A percentile compares a stretch with the other conserved stretches of the same genome.
phyloP scores from a whole-genome alignment of 2,113 vertebrate species.

The Albula glossodonta region DNA sequence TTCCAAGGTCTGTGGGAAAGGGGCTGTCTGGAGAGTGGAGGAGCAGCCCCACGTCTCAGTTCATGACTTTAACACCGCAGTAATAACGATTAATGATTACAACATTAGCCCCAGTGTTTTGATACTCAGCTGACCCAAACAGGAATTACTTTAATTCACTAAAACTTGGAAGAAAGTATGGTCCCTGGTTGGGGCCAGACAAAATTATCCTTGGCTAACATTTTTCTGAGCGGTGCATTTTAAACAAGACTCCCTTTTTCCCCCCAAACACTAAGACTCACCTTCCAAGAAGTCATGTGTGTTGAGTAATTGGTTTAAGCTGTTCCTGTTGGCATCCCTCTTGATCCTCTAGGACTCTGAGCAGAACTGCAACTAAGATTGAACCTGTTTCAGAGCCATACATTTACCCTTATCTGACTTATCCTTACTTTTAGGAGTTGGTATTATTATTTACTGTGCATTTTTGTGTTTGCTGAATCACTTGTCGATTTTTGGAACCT shows the following conservation, averaged over 20 bases:
- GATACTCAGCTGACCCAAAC: not conserved
- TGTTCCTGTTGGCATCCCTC: conserved; percentile 3
- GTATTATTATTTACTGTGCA: not conserved
- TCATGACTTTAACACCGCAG: not conserved
- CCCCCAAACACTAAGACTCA: not conserved
- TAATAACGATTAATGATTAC: not conserved
- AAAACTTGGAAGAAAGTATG: not conserved
- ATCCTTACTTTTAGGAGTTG: too few relatives aligned
- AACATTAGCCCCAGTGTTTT: not conserved
- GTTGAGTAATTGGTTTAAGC: conserved; percentile 18
- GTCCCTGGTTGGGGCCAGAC: not conserved
- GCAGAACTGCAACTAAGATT: not conserved
- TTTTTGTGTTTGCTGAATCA: not conserved
- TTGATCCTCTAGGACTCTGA: not conserved
- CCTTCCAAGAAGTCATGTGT: conserved; percentile 26
- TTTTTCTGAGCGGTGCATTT: conserved; percentile 20
- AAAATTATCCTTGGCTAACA: not conserved
- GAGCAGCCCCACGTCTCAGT: not conserved
- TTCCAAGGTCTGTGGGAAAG: not conserved
- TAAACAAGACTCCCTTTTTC: conserved; percentile 2
- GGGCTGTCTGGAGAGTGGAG: not conserved
- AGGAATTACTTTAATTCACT: not conserved
- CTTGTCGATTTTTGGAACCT: not conserved
- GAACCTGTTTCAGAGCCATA: not conserved
- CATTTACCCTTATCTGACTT: not conserved